Conservation (phyloP, 1,140 invertebrate genomes). For the Phortica variegata region DNA sequence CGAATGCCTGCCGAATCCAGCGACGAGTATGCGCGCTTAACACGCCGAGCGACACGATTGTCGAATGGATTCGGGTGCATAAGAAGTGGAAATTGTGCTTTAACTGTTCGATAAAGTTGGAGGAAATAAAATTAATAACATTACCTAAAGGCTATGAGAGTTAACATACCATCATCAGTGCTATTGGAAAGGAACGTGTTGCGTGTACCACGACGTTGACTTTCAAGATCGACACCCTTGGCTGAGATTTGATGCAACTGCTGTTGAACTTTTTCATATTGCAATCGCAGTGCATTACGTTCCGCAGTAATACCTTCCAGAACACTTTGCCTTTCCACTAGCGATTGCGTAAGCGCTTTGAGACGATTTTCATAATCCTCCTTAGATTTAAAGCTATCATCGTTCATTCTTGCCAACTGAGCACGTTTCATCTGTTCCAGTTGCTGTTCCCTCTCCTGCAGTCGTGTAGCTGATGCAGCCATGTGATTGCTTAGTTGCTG, state of each 20-base stretch:
- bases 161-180: conserved; percentile 62
- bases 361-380: conserved; percentile 69
- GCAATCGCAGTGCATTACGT: conserved; percentile 74
- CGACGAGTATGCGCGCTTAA: conserved; percentile 77
- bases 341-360: conserved; percentile 71
- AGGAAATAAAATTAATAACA: too few relatives aligned
- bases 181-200: conserved; percentile 62
- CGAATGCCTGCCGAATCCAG: conserved; percentile 74
- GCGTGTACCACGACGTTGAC: conserved; percentile 26
- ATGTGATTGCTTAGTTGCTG: conserved; percentile 53
- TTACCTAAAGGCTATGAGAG: neutral
- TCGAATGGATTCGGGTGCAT: conserved; percentile 77
- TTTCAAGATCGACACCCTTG: conserved; percentile 24
- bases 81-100: conserved; percentile 70
- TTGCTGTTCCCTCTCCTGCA: conserved; percentile 47
- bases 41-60: conserved; percentile 71
- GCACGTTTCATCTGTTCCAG: conserved; percentile 23
- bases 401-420: conserved; percentile 24
- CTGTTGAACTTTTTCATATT: conserved; percentile 78
- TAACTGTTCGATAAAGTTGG: conserved; percentile 38
- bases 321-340: conserved; percentile 78
- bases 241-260: conserved; percentile 39
- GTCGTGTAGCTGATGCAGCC: conserved; percentile 36
- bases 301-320: conserved; percentile 77
- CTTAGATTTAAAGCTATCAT: conserved; percentile 24